Evolutionary conservation across 2,113 vertebrate species (phyloP), one percentile per base, ranked within the genome.

Genomic region (Caranx ignobilis): DNA sequence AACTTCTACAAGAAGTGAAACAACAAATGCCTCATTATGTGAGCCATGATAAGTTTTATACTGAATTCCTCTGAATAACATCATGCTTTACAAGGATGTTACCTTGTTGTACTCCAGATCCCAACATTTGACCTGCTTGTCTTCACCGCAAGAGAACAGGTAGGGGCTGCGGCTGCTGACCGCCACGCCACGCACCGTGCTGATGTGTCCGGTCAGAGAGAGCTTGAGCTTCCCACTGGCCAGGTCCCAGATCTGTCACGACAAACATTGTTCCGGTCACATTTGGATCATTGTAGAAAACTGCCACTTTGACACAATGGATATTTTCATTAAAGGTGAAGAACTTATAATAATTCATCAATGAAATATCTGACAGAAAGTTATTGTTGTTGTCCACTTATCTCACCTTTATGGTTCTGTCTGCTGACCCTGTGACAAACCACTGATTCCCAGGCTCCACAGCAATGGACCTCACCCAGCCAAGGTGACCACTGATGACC

Each of bases 21-120:
- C 11, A 3, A 39, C 3, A 68, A 26, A 60, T n/a, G 6, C 35
- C 1, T 35, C n/a, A 31, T 60, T 35, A 15, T 21, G 12, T 19
- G 7, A 9, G 2, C 47, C 16, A 18, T 4, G 1, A 2, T 7
- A 48, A 48, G 47, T 48, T 34, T 54, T 3, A 18, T 59, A 50
- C 11, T 18, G 3, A 45, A 37, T 18, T 10, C 11, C 16, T 11
- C n/a, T 21, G 6, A 34, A 43, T 34, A 34, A 2, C 12, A 7
- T 48, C 47, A 48, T 48, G 26, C 26, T 26, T 26, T 16, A 18
- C 15, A 48, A 18, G 16, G 15, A 16, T 12, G 15, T 43, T 79
- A 98, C 98, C 95, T 99, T 99, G 89, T 99, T 99, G 83, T 99
- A 99, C 85, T 99, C 97, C 63, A 99, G 96, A 91, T 99, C 98